Conservation (phyloP, 2,888 invertebrate genomes). For the Candidula unifasciata region DNA sequence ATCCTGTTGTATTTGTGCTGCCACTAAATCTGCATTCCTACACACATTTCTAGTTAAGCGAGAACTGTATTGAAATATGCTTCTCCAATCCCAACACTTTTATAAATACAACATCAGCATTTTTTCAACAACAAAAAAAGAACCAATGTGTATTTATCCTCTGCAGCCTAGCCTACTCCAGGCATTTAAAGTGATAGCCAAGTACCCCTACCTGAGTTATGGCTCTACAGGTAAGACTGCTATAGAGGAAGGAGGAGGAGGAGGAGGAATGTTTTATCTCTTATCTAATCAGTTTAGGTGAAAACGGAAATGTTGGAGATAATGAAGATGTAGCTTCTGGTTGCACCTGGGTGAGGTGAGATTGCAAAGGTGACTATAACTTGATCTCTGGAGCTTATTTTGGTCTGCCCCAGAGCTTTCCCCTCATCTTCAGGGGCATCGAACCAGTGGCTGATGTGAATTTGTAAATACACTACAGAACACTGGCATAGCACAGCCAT, state of each 20-base stretch:
- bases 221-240: background rate
- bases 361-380: background rate
- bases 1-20: too few relatives aligned
- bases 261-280: background rate
- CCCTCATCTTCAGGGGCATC: background rate
- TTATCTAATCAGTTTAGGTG: constrained; percentile 27
- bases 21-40: too few relatives aligned
- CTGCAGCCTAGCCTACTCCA: background rate
- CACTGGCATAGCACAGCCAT: background rate
- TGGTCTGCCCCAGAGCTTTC: background rate
- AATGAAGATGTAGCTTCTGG: background rate
- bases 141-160: background rate
- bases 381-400: background rate
- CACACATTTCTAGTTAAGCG: too few relatives aligned
- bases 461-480: background rate
- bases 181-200: background rate
- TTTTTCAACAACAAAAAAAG: background rate
- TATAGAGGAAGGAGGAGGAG: background rate
- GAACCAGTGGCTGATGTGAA: background rate
- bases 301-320: background rate
- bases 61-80: too few relatives aligned
- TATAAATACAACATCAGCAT: too few relatives aligned
- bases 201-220: background rate
- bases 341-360: background rate
- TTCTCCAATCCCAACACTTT: too few relatives aligned